Evolutionary conservation across 2,888 invertebrate genomes (phyloP), one percentile per base, ranked within the genome.

Genomic region (Drepanosiphum platanoidis): DNA sequence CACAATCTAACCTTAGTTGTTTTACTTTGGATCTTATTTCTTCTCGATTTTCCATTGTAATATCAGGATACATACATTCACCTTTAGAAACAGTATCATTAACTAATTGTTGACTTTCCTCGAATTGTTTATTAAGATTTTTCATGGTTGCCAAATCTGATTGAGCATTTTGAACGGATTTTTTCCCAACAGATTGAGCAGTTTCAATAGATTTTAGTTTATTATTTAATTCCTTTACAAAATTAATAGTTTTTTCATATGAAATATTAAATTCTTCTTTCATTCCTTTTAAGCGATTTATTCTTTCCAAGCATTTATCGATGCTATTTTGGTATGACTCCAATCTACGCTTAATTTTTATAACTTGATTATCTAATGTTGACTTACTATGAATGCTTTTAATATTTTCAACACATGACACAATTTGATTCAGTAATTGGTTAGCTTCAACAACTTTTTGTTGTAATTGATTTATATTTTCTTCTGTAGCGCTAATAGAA

Each of bases 11-110:
- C 87, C 97, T 92, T 82, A 97, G 91, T 87, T 93, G 92, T 88
- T 97, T 92, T 30, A 97, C 90, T 89, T 97, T 96, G 75, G 93
- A 92, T 87, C 98, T 92, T 79, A 98, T 94, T 78, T 92, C 91
- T 89, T 98, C 97, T 78, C 97, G 92, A 86, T 96, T 95, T 88
- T 96, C 96, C 1, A 96, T 94, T 0, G 95, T 95, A 13, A 97
- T 95, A 68, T 95, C 94, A 18, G 96, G 93, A 88, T 97, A 97
- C 15, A 98, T 91, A 8, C 94, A 93, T 91, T 98, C 98, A 0
- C 97, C 97, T 83, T 94, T 93, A 89, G 96, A 96, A 0, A 96
- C 93, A 0, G 95, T 95, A 88, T 92, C 93, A 88, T 95, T 96
- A 0, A 97, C 90, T 64, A 96, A 90, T 46, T 91, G 90, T 89